phyloP scores from a whole-genome alignment of 2,113 vertebrate genomes.

The Dendrocopos noguchii region DNA sequence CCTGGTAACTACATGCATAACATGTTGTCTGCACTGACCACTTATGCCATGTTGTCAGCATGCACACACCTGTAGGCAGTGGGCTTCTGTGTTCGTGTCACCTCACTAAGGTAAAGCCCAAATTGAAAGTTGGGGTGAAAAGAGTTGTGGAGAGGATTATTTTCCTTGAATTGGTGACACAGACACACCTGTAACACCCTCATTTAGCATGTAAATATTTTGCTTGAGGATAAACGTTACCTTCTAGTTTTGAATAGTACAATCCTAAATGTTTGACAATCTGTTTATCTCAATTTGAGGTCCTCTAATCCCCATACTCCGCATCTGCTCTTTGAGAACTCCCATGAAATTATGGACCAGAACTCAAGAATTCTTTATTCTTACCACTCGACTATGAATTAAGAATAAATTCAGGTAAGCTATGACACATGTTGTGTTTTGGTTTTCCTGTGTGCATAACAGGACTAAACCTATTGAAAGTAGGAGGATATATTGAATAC shows the following conservation, averaged over 20 bases:
- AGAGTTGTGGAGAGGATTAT: neutral
- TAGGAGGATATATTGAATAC: neutral
- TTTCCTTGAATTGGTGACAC: neutral
- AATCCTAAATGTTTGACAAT: neutral
- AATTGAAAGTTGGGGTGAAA: neutral
- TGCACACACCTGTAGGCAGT: rapidly evolving
- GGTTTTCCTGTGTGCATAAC: neutral
- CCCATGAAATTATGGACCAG: neutral
- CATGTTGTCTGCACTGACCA: neutral
- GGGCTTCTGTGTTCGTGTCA: neutral
- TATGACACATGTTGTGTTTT: neutral
- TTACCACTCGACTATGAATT: neutral
- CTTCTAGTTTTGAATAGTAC: neutral
- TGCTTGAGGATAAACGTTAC: neutral
- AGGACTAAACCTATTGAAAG: neutral
- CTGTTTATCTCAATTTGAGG: neutral
- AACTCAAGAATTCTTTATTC: neutral
- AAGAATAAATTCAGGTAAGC: neutral
- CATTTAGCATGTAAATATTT: neutral
- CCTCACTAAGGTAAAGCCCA: neutral
- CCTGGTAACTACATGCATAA: neutral
- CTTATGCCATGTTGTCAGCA: neutral
- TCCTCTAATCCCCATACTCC: neutral
- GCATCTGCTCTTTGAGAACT: neutral
- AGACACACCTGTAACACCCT: neutral